Evolutionary conservation across 2,888 invertebrate genomes (phyloP).

Genomic region (Tenthredo amoena): DNA sequence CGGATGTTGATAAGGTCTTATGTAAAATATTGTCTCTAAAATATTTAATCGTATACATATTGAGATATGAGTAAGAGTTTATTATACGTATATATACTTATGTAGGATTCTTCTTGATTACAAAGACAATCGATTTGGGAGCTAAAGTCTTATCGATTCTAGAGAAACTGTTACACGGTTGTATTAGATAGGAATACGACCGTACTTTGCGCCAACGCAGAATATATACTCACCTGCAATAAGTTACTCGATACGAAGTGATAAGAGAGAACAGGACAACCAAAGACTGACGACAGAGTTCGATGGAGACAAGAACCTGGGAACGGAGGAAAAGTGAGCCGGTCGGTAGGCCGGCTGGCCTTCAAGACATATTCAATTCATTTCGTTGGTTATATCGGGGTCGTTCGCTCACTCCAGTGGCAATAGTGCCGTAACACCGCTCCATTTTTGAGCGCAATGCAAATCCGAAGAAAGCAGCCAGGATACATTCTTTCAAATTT

Average conservation of each 20-base stretch:
- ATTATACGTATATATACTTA: no score
- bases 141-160: not conserved
- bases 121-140: not conserved
- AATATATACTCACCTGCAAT: constrained; percentile 1
- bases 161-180: not conserved
- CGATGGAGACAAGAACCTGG: constrained; percentile 61
- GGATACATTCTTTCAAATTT: not conserved
- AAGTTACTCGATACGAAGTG: constrained; percentile 7
- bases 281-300: constrained; percentile 56
- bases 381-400: constrained; percentile 53
- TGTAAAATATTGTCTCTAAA: constrained; percentile 6
- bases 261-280: constrained; percentile 55
- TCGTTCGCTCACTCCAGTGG: constrained; percentile 26
- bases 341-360: constrained; percentile 71
- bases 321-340: constrained; percentile 70
- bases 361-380: constrained; percentile 69
- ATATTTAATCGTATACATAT: not conserved
- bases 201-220: not conserved
- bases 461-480: constrained; percentile 6
- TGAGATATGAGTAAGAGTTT: not conserved
- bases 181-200: not conserved
- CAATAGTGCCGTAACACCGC: not conserved
- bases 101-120: not conserved
- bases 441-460: constrained; percentile 9
- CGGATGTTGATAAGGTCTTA: constrained; percentile 22